Base-by-base conservation (phyloP, 2,888 invertebrate species). In the Tolmerus cingulatus region DNA sequence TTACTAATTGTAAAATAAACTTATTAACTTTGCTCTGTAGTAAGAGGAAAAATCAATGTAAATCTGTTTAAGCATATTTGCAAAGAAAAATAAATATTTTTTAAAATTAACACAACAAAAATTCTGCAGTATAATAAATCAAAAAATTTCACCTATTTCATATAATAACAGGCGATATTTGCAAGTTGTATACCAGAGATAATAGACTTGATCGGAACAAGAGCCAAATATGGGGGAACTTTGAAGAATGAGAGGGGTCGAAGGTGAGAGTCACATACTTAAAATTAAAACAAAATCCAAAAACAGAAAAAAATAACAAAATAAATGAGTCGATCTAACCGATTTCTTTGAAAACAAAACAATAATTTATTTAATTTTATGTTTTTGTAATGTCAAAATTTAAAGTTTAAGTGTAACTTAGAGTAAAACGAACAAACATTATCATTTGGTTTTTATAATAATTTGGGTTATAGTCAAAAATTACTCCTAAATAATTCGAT, bases 131-230 rank as follows among this genome's bases (percentile, higher is more conserved):
- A 27, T 66, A 66, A 66, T 66, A 66, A 66, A 66, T 12, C 66
- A 66, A 27, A 57, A 82, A 66, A 82, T 37, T 89, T 89, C 89
- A 89, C 89, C 90, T 91, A 91, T 91, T 91, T 91, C 91, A 91
- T 90, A 91, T 91, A 90, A 91, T 91, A 91, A 92, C 92, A 99
- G 98, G 99, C 99, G 95, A 98, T 99, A 96, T 99, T 99, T 97
- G 99, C 99, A 95, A 98, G 98, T 96, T 99, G 98, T 96, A 98
- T 99, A 95, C 99, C 99, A 94, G 99, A 99, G 97, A 99, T 99
- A 95, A 98, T 98, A 95, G 99, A 99, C 96, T 97, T 99, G 96
- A 97, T 99, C 95, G 99, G 99, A 95, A 98, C 98, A 95, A 97
- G 99, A 95, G 98, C 99, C 95, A 99, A 99, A 96, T 99, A 99